Base-by-base conservation (phyloP, 2,888 invertebrate genomes). In the Leptinotarsa juncta region DNA sequence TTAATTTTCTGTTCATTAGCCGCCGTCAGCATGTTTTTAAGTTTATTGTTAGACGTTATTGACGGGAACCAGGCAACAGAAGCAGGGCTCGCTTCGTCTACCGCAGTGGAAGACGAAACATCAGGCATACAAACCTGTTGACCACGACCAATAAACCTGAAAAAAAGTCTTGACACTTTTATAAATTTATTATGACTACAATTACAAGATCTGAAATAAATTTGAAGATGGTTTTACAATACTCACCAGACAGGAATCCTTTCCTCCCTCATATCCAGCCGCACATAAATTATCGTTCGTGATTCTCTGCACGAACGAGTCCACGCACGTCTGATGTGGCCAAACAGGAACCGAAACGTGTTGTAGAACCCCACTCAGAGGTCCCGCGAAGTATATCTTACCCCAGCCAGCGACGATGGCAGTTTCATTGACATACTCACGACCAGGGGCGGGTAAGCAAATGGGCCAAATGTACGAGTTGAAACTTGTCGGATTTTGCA, bases 401-500 rank as follows among this genome's bases (percentile, higher is more conserved):
- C 96, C 96, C 96, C 96, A 96, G 50, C 96, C 95, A 72, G 92
- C 94, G 18, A 95, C 93, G 72, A 92, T 89, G 51, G 90, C 94
- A 12, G 88, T 90, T 83, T 91, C 89, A 76, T 92, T 91, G 23
- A 91, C 91, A 81, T 93, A 91, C 4, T 89, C 86, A 60, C 91
- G 84, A 2, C 90, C 91, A 0, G 90, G 82, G 0, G 94, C 93
- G 0, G 96, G 96, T 77, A 96, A 90, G 85, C 96, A 96, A 71
- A 96, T 92, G 0, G 95, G 96, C 94, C 95, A 95, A 70, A 96
- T 93, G 83, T 95, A 95, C 0, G 92, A 91, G 82, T 94, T 94
- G 85, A 95, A 95, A 5, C 91, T 87, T 0, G 93, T 92, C 0
- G 93, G 90, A 12, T 91, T 88, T 77, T 92, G 90, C 69, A 95